A percentile compares a stretch with the other conserved stretches of the same genome.
Conservation (phyloP, 2,113 vertebrate species). For the Actinemys pallida region DNA sequence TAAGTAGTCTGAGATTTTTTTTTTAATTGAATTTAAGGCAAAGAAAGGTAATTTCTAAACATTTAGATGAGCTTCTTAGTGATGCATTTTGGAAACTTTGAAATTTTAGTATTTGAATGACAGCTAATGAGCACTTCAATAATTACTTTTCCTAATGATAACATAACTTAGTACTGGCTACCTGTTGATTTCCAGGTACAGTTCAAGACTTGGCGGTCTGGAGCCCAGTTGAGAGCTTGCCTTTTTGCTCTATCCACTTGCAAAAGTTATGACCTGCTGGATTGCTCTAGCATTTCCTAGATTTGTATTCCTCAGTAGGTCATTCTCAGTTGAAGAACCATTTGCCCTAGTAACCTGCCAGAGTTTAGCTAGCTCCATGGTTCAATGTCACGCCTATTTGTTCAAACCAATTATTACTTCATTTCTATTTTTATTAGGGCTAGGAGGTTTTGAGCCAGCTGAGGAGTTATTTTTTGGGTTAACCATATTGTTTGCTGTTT, state of each 20-base stretch:
- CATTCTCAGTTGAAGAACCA: background rate
- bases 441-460: constrained; percentile 5
- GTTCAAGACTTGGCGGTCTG: background rate
- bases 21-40: background rate
- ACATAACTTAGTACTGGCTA: background rate
- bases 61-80: background rate
- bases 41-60: background rate
- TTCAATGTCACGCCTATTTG: background rate
- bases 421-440: background rate
- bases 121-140: background rate
- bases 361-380: constrained; percentile 2
- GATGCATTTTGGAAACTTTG: background rate
- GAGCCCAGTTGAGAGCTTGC: background rate
- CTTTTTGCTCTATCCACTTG: background rate
- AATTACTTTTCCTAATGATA: background rate
- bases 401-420: background rate
- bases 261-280: background rate
- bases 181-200: background rate
- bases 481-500: constrained; percentile 23
- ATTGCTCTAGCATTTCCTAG: background rate
- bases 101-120: background rate
- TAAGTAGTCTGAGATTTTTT: background rate
- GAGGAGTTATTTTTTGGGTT: background rate
- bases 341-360: background rate
- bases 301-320: background rate